A percentile compares a stretch with the other conserved stretches of the same genome.
phyloP scores from a whole-genome alignment of 53 echinoderm and acorn worm species.

The Luidia sarsii region DNA sequence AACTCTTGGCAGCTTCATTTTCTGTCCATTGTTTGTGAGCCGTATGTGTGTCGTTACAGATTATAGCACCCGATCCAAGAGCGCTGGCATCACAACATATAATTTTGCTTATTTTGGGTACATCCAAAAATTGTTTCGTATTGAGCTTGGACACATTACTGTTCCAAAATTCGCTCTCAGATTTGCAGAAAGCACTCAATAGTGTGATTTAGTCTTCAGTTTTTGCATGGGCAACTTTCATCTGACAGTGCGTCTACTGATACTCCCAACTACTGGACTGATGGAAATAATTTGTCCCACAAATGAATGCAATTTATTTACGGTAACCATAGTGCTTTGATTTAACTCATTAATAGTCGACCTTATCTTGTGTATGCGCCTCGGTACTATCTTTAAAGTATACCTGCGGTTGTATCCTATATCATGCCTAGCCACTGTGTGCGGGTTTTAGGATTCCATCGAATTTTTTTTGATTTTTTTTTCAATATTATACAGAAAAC shows the following conservation, averaged over 20 bases:
- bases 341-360: neutral
- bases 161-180: neutral
- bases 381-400: neutral
- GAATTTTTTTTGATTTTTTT: too few species aligned
- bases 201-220: neutral
- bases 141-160: neutral
- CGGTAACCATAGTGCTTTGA: neutral
- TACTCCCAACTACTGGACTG: conserved; percentile 5
- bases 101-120: neutral
- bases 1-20: too few species aligned
- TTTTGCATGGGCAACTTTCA: neutral
- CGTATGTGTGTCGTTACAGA: too few species aligned
- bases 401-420: neutral
- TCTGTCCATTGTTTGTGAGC: too few species aligned
- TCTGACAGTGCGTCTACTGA: neutral
- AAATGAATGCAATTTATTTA: neutral
- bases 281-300: conserved; percentile 18
- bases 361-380: neutral
- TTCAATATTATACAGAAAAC: neutral
- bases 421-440: conserved; percentile 13
- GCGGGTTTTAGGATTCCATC: neutral
- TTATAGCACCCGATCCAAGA: too few species aligned
- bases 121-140: neutral
- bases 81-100: conserved; percentile 33
- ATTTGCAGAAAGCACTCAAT: neutral